Percentiles rank a stretch among this genome's conserved stretches.
These are phyloP conservation scores for Orthosia incerta DNA, from an alignment of 2,888 invertebrate species.

Conservation along the genomic window DNA sequence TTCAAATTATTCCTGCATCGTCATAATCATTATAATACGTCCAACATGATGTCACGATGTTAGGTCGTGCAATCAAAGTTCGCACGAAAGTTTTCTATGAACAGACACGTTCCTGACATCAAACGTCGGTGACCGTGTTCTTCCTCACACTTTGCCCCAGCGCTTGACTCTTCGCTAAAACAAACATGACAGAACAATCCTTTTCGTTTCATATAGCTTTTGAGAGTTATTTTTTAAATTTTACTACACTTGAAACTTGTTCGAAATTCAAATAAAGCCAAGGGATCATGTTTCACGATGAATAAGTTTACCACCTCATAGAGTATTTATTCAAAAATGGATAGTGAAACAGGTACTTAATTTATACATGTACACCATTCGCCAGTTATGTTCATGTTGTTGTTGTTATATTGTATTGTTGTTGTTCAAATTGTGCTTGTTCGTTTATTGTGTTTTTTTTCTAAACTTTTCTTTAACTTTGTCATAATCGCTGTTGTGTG, in stretches of 20 bases:
- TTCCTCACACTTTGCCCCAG: conserved; percentile 27
- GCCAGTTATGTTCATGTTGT: too few species aligned
- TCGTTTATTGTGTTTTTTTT: too few species aligned
- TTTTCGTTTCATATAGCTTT: not conserved
- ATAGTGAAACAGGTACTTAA: too few species aligned
- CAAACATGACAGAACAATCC: not conserved
- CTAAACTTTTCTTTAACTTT: too few species aligned
- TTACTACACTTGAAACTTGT: not conserved
- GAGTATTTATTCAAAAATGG: too few species aligned
- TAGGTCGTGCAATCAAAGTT: conserved; percentile 56
- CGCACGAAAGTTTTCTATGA: conserved; percentile 53
- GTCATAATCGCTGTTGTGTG: too few species aligned
- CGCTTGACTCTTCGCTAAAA: conserved; percentile 6
- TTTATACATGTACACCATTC: too few species aligned
- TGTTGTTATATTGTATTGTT: too few species aligned
- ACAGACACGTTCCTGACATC: conserved; percentile 33
- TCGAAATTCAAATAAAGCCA: not conserved
- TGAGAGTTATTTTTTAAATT: rapidly evolving
- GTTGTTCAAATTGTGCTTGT: too few species aligned
- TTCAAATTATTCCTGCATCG: conserved; percentile 31
- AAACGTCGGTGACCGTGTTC: conserved; percentile 29
- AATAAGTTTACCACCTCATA: too few species aligned
- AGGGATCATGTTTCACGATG: too few species aligned
- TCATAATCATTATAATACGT: conserved; percentile 50
- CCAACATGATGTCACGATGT: conserved; percentile 51